Evolutionary conservation across 2,888 invertebrate genomes (phyloP).

Genomic region (Polia nebulosa): DNA sequence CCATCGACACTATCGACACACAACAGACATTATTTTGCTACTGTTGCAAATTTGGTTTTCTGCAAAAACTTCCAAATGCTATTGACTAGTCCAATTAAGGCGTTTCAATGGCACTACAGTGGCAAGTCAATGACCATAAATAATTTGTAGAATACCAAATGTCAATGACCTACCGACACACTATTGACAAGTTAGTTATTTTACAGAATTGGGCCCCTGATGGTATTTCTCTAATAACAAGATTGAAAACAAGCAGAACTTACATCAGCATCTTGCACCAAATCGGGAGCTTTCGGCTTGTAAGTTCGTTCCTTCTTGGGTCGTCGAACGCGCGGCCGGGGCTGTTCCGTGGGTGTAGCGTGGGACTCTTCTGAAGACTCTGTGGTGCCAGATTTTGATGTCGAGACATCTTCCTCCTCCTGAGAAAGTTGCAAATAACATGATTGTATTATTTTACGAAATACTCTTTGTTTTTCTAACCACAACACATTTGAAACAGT

Average conservation of each 20-base stretch:
- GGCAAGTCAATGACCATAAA: too few relatives aligned
- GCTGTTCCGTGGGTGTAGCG: constrained; percentile 67
- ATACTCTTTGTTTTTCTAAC: not conserved
- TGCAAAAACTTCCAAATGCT: too few relatives aligned
- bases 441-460: not conserved
- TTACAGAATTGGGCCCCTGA: too few relatives aligned
- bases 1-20: too few relatives aligned
- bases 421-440: constrained; percentile 33
- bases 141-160: too few relatives aligned
- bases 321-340: constrained; percentile 71
- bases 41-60: too few relatives aligned
- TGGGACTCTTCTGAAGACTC: constrained; percentile 75
- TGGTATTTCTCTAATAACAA: not conserved
- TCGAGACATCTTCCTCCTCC: constrained; percentile 86
- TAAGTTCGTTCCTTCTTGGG: constrained; percentile 85
- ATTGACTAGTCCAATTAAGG: too few relatives aligned
- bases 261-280: constrained; percentile 88
- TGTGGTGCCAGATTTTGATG: constrained; percentile 78
- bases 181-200: too few relatives aligned
- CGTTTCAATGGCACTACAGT: too few relatives aligned
- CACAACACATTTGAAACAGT: not conserved
- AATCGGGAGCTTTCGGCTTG: constrained; percentile 82
- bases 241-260: constrained; percentile 59
- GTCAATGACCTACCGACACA: too few relatives aligned
- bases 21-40: too few relatives aligned